Percentiles rank a stretch among this genome's conserved stretches.
Evolutionary conservation across 2,888 invertebrate species (phyloP).

Genomic region (Tetragonula carbonaria): DNA sequence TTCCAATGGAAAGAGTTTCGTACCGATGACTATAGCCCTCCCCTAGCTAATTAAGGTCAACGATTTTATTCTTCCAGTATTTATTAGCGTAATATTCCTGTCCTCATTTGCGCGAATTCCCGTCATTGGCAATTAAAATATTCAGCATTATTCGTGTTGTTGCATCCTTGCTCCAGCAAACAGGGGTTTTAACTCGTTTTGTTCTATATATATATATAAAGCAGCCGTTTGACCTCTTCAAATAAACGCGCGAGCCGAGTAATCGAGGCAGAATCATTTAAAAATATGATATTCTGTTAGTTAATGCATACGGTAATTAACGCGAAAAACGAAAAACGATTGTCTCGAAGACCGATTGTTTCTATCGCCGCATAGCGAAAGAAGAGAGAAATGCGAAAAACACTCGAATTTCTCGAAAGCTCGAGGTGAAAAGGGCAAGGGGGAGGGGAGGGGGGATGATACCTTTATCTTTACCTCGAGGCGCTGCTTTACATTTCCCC

Average conservation of each 20-base stretch:
- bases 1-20: slow-evolving; percentile 9
- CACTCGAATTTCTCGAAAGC: neutral
- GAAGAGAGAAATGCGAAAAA: neutral
- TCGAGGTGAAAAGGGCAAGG: neutral
- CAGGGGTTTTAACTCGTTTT: neutral
- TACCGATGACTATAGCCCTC: neutral
- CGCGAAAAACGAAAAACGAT: neutral
- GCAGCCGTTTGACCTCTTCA: neutral
- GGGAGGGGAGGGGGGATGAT: too few relatives aligned
- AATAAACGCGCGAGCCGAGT: neutral
- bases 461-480: neutral
- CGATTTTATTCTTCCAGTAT: slow-evolving; percentile 19
- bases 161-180: neutral
- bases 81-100: slow-evolving; percentile 10
- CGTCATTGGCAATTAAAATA: slow-evolving; percentile 22
- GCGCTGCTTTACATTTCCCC: neutral
- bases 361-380: neutral
- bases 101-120: neutral
- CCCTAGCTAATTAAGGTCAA: slow-evolving; percentile 15
- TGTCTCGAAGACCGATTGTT: neutral
- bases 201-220: neutral
- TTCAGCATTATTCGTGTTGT: slow-evolving; percentile 6
- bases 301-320: neutral
- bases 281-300: neutral
- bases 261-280: neutral